Conservation (phyloP, 2,888 invertebrate genomes). For the Rotaria magnacalcarata region DNA sequence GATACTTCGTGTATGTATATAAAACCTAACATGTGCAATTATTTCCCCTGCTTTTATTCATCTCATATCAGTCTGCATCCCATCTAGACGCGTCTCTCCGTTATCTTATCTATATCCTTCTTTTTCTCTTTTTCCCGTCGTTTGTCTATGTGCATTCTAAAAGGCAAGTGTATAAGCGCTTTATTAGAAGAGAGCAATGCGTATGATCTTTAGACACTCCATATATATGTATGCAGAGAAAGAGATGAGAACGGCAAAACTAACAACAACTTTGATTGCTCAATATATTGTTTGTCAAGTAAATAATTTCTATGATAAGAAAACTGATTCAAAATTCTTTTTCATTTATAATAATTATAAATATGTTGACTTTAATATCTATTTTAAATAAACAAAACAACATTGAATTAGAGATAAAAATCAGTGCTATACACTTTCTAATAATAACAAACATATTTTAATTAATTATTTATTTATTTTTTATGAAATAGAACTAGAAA, state of each 20-base stretch:
- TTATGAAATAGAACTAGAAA: neutral
- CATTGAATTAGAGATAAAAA: neutral
- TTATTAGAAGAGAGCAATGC: neutral
- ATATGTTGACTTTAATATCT: neutral
- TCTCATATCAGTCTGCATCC: neutral
- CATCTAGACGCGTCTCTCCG: neutral
- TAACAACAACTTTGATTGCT: conserved; percentile 22
- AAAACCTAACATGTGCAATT: conserved; percentile 26
- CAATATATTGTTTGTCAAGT: neutral
- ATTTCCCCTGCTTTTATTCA: neutral
- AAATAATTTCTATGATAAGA: conserved; percentile 7
- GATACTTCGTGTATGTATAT: neutral
- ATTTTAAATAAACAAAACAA: neutral
- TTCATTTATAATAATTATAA: too few species aligned
- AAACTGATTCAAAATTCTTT: neutral
- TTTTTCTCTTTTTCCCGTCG: conserved; percentile 14
- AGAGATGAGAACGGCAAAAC: neutral
- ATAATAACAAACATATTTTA: conserved; percentile 17
- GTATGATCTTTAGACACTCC: neutral
- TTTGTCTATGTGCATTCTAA: conserved; percentile 17
- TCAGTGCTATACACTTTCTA: conserved; percentile 3
- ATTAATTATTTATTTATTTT: neutral
- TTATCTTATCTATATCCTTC: neutral
- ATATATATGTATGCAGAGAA: neutral
- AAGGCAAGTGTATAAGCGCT: conserved; percentile 4